Evolutionary conservation across 2,888 invertebrate species (phyloP), one percentile per base, ranked within the genome.

Genomic region (Isoperla grammatica): DNA sequence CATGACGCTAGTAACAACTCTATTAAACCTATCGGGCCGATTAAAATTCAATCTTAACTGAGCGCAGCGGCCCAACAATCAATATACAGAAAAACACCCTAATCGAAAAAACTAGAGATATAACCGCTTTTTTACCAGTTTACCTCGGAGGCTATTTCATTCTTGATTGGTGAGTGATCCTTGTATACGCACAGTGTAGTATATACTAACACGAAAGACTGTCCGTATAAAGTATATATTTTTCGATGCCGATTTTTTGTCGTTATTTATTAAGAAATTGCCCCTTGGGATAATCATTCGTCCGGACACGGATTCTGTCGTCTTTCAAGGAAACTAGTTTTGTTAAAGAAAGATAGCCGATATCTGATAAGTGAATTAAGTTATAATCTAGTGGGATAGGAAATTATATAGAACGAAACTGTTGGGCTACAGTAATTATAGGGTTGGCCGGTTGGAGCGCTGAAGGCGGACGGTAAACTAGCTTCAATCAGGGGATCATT

Each of bases 311-410:
- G 20, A 46, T 19, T 22, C 20, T 17, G 45, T 15, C n/a, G n/a
- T 42, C 3, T 42, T 19, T 12, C 5, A n/a, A 46, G 42, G 15
- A 17, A 3, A 46, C 46, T 19, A 46, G 22, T 29, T 29, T 29
- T 29, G 29, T 22, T 46, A 46, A 46, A 46, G 46, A 19, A 39
- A 39, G 40, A 29, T 23, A 13, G 35, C 15, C 20, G 39, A 53
- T 53, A 17, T 45, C 61, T 54, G 61, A 61, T 61, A 61, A 61
- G 61, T 61, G 61, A 61, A 61, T 61, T 61, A 61, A 61, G 61
- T 61, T 55, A 61, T 61, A 61, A 50, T 61, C 48, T 53, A 48
- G 57, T 54, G 37, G 46, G 58, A 56, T 17, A 37, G 11, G 2
- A 53, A 53, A 53, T 60, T 60, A 60, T 43, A 60, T 12, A 60